These are phyloP conservation scores for Nematolebias whitei DNA, from an alignment of 2,113 vertebrate genomes.

Conservation along the genomic window DNA sequence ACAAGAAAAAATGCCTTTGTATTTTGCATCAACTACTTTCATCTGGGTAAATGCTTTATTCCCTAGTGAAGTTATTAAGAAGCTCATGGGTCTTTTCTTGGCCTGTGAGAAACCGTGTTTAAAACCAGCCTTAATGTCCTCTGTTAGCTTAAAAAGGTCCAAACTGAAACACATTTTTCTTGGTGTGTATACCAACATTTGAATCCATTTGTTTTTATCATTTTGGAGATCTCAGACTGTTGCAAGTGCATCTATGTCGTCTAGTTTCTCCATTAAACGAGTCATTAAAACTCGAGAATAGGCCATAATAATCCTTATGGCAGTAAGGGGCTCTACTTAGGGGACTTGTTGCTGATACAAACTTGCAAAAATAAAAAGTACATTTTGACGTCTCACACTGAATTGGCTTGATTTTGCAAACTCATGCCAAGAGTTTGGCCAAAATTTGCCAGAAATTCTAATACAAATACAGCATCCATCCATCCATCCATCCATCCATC, in stretches of 20 bases:
- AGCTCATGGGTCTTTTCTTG: conserved; percentile 44
- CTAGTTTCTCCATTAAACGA: conserved; percentile 24
- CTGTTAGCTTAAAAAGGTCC: background rate
- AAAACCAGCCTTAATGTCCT: conserved; percentile 4
- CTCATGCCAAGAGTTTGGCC: no score
- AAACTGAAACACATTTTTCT: conserved; percentile 22
- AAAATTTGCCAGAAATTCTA: no score
- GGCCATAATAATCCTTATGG: no score
- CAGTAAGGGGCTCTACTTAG: no score
- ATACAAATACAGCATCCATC: no score
- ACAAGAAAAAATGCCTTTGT: conserved; percentile 64
- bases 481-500: no score
- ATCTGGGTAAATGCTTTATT: conserved; percentile 57
- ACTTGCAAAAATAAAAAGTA: no score
- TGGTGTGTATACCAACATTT: background rate
- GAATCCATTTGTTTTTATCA: conserved; percentile 39
- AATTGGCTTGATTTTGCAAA: no score
- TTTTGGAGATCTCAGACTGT: conserved; percentile 23
- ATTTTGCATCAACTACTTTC: conserved; percentile 47
- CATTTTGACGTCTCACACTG: no score
- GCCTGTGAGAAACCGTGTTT: conserved; percentile 18
- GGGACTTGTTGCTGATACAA: no score
- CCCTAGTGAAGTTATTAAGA: conserved; percentile 39
- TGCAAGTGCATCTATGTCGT: background rate
- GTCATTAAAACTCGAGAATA: background rate